Evolutionary conservation across 2,888 invertebrate species (phyloP), one percentile per base, ranked within the genome.

Genomic region (Phanerotoma sp.): DNA sequence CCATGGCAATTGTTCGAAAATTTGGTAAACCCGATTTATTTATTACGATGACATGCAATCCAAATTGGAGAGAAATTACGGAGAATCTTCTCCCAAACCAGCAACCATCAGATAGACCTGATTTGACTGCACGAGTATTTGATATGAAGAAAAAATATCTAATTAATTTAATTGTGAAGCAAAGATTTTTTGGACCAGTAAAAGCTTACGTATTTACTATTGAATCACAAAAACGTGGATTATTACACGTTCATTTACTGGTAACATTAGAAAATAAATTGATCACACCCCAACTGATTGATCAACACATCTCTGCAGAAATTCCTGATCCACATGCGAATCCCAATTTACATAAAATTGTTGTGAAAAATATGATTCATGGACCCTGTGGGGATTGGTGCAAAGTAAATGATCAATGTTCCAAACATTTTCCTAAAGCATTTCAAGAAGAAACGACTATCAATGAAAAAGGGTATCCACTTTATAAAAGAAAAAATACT

Each of bases 331-430:
- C 55, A 20, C n/a, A 59, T 15, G 28, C 22, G 13, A 52, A 72
- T 56, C 65, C 66, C 2, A 42, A 45, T 7, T 60, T 78, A 15
- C 60, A 66, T 60, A 59, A 67, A 4, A 65, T 73, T 25, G 66
- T 79, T 4, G 64, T 47, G 20, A 62, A 62, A 49, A 61, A 67
- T 51, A 74, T 77, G 72, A 66, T 74, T 51, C 71, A 78, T 64
- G 71, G 74, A 47, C 69, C 73, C 51, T 74, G 72, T 60, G 70
- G 70, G 4, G 49, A 57, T 46, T 65, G 65, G 62, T 64, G 60
- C 42, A 40, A 48, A 28, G 47, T 64, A 15, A 40, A 62, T 44
- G 62, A 60, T n/a, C 64, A 66, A 58, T 69, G 68, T 37, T 56
- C 62, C 2, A 71, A 72, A 58, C 53, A 62, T 35, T 71, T 61